Percentiles rank a stretch among this genome's conserved stretches.
phyloP scores from a whole-genome alignment of 2,888 invertebrate genomes.

The Melanotus villosus region DNA sequence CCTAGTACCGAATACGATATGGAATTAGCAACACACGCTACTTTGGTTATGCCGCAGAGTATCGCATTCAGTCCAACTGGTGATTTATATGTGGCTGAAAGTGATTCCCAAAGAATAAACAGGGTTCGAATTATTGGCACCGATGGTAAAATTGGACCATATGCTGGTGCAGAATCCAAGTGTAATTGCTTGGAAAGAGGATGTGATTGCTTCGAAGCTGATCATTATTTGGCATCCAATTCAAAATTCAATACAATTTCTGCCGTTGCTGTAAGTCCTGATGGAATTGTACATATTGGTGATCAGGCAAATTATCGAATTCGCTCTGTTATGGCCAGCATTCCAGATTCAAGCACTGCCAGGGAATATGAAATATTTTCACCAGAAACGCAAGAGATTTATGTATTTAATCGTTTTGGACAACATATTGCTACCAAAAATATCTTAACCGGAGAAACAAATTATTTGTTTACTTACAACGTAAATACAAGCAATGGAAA shows the following conservation, averaged over 20 bases:
- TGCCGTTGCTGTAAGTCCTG: conserved; percentile 92
- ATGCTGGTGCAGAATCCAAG: conserved; percentile 94
- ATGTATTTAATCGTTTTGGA: conserved; percentile 94
- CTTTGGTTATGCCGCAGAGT: conserved; percentile 93
- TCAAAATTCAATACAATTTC: conserved; percentile 96
- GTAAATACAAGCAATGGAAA: conserved; percentile 97
- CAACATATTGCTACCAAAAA: conserved; percentile 95
- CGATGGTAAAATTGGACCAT: conserved; percentile 93
- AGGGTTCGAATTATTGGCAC: conserved; percentile 92
- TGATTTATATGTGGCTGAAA: conserved; percentile 94
- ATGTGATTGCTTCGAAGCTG: conserved; percentile 94
- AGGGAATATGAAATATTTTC: conserved; percentile 95
- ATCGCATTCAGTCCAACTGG: conserved; percentile 95
- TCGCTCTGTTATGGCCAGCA: conserved; percentile 89
- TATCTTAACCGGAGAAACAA: conserved; percentile 94
- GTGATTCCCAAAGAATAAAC: conserved; percentile 95
- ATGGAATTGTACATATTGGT: conserved; percentile 94
- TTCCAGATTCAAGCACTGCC: conserved; percentile 86
- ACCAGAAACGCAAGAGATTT: conserved; percentile 95
- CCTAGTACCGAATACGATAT: conserved; percentile 84
- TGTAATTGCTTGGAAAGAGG: conserved; percentile 93
- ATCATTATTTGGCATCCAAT: conserved; percentile 91
- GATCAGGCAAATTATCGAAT: conserved; percentile 95
- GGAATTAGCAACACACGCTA: conserved; percentile 92
- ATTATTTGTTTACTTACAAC: conserved; percentile 95